Percentiles rank a stretch among this genome's conserved stretches.
These are phyloP conservation scores for Villa cingulata DNA, from an alignment of 2,888 invertebrate species.

Conservation along the genomic window DNA sequence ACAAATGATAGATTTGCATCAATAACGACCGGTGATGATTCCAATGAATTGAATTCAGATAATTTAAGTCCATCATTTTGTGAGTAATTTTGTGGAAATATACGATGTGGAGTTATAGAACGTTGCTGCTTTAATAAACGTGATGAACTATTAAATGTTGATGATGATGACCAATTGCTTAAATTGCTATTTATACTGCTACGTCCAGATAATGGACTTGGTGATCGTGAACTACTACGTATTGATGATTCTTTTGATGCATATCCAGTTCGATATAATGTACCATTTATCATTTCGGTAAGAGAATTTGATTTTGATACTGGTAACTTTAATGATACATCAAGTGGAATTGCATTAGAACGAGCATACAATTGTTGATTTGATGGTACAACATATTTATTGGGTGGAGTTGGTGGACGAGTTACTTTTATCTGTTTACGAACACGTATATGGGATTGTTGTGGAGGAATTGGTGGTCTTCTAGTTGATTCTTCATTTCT, in stretches of 20 bases:
- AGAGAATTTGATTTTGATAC: constrained; percentile 3
- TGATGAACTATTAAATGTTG: constrained; percentile 7
- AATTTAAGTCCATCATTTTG: constrained; percentile 39
- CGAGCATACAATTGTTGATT: not conserved
- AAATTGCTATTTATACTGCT: constrained; percentile 20
- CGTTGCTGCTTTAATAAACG: constrained; percentile 16
- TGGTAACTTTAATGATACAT: constrained; percentile 23
- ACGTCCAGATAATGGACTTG: constrained; percentile 38
- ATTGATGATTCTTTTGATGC: constrained; percentile 21
- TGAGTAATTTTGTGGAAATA: constrained; percentile 50
- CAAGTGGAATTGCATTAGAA: constrained; percentile 19
- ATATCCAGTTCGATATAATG: not conserved
- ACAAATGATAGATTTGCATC: constrained; percentile 71
- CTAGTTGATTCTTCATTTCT: constrained; percentile 11
- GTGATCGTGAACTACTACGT: constrained; percentile 39
- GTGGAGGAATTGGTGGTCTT: constrained; percentile 30
- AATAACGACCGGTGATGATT: constrained; percentile 65
- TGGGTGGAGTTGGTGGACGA: constrained; percentile 2
- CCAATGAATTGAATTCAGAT: constrained; percentile 48
- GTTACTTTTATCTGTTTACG: constrained; percentile 22
- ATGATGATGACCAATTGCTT: constrained; percentile 14
- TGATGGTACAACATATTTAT: not conserved
- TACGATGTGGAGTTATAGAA: constrained; percentile 43
- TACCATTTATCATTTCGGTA: constrained; percentile 7
- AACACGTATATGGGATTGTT: constrained; percentile 22